These are phyloP conservation scores for Salvelinus namaycush DNA, from an alignment of 2,113 vertebrate species.

Conservation along the genomic window DNA sequence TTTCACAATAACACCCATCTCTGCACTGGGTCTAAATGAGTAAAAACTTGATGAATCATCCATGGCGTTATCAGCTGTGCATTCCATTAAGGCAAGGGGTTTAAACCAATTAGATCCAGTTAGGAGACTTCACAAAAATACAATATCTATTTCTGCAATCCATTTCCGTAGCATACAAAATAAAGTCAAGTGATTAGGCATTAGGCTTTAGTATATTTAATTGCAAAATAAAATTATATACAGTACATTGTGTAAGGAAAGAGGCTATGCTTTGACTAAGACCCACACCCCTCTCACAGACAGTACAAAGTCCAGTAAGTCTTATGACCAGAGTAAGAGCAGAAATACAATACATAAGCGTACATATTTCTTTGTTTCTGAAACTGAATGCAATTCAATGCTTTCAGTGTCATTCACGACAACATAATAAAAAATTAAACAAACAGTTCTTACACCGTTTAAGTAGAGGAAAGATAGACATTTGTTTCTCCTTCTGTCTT, in stretches of 20 bases:
- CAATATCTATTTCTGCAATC: too few species aligned
- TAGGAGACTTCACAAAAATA: background rate
- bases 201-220: slow-evolving; percentile 27
- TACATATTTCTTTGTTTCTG: slow-evolving; percentile 29
- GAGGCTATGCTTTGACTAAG: slow-evolving; percentile 6
- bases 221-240: slow-evolving; percentile 36
- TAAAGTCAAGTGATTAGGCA: slow-evolving; percentile 7
- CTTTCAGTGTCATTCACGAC: slow-evolving; percentile 41
- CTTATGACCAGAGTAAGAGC: slow-evolving; percentile 25
- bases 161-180: background rate
- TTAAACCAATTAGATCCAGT: slow-evolving; percentile 2
- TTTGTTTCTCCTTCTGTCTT: slow-evolving; percentile 37
- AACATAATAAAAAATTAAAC: slow-evolving; percentile 9
- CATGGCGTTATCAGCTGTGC: background rate
- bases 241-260: slow-evolving; percentile 38
- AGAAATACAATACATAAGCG: slow-evolving; percentile 45
- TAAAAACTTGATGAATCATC: background rate
- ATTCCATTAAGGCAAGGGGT: background rate
- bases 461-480: slow-evolving; percentile 29
- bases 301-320: slow-evolving; percentile 31
- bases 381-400: slow-evolving; percentile 38
- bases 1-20: too few species aligned
- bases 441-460: background rate
- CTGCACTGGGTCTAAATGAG: too few species aligned
- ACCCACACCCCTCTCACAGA: slow-evolving; percentile 28